phyloP scores from a whole-genome alignment of 2,888 invertebrate genomes.

The Melanophora roralis region DNA sequence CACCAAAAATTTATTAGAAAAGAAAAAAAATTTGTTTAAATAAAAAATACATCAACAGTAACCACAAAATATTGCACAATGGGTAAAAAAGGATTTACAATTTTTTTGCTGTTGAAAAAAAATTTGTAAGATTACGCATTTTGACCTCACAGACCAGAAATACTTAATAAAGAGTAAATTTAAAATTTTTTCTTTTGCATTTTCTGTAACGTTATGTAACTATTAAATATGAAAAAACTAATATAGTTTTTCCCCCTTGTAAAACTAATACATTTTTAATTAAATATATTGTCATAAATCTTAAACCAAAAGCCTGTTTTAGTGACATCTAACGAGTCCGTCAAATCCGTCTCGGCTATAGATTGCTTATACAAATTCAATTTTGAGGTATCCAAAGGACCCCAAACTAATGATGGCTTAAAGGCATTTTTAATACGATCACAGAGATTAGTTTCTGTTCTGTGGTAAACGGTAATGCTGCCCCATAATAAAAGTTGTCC shows the following conservation, averaged over 20 bases:
- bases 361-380: slow-evolving; percentile 77
- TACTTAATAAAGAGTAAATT: too few species aligned
- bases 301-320: slow-evolving; percentile 71
- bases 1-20: too few species aligned
- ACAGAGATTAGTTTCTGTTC: slow-evolving; percentile 64
- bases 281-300: slow-evolving; percentile 75
- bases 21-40: too few species aligned
- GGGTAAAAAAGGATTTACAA: too few species aligned
- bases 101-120: too few species aligned
- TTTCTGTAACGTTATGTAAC: background rate
- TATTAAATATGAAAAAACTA: background rate
- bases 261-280: slow-evolving; percentile 62
- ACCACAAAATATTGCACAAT: too few species aligned
- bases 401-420: slow-evolving; percentile 72
- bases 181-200: too few species aligned
- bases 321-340: slow-evolving; percentile 61
- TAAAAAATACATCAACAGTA: too few species aligned
- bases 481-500: slow-evolving; percentile 78
- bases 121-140: too few species aligned
- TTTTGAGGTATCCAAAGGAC: slow-evolving; percentile 72
- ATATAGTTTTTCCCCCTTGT: background rate
- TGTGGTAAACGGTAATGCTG: slow-evolving; percentile 67
- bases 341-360: slow-evolving; percentile 63
- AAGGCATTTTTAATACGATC: slow-evolving; percentile 69
- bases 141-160: too few species aligned